A percentile compares a stretch with the other conserved stretches of the same genome.
Evolutionary conservation across 2,113 vertebrate species (phyloP).

Genomic region (Lampris megalopsis): DNA sequence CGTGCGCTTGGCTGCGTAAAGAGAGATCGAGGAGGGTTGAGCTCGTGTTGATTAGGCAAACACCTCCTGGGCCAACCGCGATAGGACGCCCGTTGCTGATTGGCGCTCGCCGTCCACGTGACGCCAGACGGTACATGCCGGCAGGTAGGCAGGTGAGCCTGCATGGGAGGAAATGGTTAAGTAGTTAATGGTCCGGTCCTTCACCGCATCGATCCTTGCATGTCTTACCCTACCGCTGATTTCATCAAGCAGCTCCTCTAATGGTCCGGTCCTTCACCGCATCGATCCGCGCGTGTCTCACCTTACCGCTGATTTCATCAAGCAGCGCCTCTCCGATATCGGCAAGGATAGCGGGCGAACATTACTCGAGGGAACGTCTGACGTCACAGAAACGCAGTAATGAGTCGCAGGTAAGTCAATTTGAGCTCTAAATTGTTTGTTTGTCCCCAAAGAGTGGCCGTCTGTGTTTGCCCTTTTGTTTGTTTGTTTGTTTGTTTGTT

Average conservation of each 20-base stretch:
- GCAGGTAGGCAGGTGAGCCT: conserved; percentile 40
- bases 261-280: background rate
- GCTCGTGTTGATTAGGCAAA: too few relatives aligned
- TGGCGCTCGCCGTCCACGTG: conserved; percentile 57
- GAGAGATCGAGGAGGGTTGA: background rate
- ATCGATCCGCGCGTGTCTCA: background rate
- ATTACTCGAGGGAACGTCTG: background rate
- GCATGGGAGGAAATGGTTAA: conserved; percentile 14
- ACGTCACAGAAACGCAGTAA: conserved; percentile 5
- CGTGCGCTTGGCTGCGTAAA: background rate
- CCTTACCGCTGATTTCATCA: background rate
- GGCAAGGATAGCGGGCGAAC: too few relatives aligned
- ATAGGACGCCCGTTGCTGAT: conserved; percentile 39
- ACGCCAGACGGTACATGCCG: conserved; percentile 13
- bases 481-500: too few relatives aligned
- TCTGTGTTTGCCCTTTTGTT: too few relatives aligned
- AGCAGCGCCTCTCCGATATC: too few relatives aligned
- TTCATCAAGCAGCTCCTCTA: too few relatives aligned
- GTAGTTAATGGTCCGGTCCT: background rate
- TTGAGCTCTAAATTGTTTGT: background rate
- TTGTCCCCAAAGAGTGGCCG: too few relatives aligned
- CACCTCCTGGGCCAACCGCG: background rate
- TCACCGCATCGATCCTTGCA: background rate
- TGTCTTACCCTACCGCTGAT: background rate
- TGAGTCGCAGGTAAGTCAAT: conserved; percentile 12